A percentile compares a stretch with the other conserved stretches of the same genome.
These are phyloP conservation scores for Oncopeltus fasciatus DNA, from an alignment of 1,140 invertebrate genomes.

Conservation along the genomic window DNA sequence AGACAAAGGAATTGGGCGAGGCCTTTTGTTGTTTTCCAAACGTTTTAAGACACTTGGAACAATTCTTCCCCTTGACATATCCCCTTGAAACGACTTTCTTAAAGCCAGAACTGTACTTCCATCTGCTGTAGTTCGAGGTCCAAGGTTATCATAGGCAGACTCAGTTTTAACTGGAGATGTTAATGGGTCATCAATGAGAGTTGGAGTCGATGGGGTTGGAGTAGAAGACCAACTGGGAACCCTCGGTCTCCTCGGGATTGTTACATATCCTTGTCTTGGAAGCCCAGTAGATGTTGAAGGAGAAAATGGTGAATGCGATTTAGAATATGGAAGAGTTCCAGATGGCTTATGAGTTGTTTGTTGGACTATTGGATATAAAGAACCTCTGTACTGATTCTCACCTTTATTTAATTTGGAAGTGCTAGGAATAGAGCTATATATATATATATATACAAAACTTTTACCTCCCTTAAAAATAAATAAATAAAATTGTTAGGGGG, in stretches of 20 bases:
- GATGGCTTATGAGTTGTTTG: conserved; percentile 38
- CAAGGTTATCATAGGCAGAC: conserved; percentile 72
- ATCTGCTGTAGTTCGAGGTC: conserved; percentile 65
- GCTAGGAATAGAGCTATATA: conserved; percentile 51
- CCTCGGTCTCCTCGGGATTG: conserved; percentile 64
- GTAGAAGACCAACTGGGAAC: conserved; percentile 60
- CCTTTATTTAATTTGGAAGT: conserved; percentile 57
- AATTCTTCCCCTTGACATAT: conserved; percentile 31
- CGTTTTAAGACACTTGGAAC: conserved; percentile 37
- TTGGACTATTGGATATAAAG: conserved; percentile 28
- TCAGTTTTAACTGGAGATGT: conserved; percentile 37
- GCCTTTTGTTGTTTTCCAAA: conserved; percentile 33
- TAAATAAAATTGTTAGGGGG: too few relatives aligned
- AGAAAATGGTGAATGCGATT: conserved; percentile 54
- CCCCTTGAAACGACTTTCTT: conserved; percentile 40
- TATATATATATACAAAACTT: too few relatives aligned
- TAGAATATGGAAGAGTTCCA: conserved; percentile 53
- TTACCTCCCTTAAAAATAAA: too few relatives aligned
- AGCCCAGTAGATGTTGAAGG: conserved; percentile 40
- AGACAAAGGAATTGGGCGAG: conserved; percentile 11
- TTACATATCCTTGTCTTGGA: conserved; percentile 62
- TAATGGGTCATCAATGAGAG: conserved; percentile 22
- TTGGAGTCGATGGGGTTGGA: conserved; percentile 40
- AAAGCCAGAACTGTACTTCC: conserved; percentile 65
- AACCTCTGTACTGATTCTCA: conserved; percentile 25